phyloP scores from a whole-genome alignment of 2,113 vertebrate species.

The Dascyllus trimaculatus region DNA sequence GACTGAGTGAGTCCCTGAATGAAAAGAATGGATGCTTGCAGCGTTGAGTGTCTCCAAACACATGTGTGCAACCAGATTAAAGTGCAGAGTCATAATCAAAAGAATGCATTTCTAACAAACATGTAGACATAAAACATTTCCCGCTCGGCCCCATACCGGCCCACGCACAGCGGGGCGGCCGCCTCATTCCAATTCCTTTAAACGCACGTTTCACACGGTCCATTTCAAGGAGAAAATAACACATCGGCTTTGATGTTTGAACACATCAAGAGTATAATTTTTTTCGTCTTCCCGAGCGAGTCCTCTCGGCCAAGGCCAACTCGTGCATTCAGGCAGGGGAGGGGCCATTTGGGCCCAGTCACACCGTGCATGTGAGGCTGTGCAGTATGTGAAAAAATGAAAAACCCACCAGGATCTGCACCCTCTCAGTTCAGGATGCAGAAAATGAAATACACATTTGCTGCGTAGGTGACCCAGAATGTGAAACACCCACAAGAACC shows the following conservation, averaged over 20 bases:
- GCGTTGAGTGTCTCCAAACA: neutral
- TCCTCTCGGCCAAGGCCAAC: constrained; percentile 35
- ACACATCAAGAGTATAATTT: constrained; percentile 39
- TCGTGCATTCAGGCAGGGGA: constrained; percentile 4
- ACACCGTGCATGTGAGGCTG: constrained; percentile 30
- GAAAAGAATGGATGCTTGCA: neutral
- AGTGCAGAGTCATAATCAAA: constrained; percentile 48
- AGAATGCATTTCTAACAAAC: constrained; percentile 40
- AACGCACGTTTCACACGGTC: constrained; percentile 42
- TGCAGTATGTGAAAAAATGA: constrained; percentile 1
- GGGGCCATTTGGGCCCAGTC: constrained; percentile 13
- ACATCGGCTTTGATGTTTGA: constrained; percentile 48
- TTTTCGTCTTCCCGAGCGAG: constrained; percentile 24
- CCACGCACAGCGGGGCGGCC: neutral
- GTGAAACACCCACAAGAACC: neutral
- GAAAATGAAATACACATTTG: constrained; percentile 31
- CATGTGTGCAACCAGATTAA: constrained; percentile 5
- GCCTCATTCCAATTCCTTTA: constrained; percentile 39
- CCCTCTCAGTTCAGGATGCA: neutral
- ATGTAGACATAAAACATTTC: constrained; percentile 44
- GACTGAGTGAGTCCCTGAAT: neutral
- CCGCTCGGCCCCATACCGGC: neutral
- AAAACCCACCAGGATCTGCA: neutral
- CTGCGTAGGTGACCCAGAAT: neutral
- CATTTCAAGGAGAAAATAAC: constrained; percentile 53